Base-by-base conservation (phyloP, 37 sponge, comb jelly and placozoan genomes). In the Cladorhizidae sp. region DNA sequence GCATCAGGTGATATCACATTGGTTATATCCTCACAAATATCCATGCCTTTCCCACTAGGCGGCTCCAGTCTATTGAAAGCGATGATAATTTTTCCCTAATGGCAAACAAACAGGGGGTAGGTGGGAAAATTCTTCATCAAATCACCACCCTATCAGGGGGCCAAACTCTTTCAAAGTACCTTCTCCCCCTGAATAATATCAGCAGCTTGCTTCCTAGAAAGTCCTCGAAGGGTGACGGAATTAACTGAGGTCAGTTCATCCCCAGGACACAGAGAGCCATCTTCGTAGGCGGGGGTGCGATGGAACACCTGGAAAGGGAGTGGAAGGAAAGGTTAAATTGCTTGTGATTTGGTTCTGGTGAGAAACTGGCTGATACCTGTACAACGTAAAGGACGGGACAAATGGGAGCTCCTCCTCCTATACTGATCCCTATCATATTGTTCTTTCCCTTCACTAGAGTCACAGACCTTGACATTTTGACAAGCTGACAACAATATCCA, bases 361-460 rank as follows among this genome's bases (percentile, higher is more conserved):
- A 37, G 25, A 25, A 73, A 28, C 2, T 65, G 12, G 32, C 0
- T 40, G 78, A 31, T 36, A 92, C 91, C 84, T 97, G 98, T 15
- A 97, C 98, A 14, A 97, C 86, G 62, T 97, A 97, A 21, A 97
- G 84, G 2, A 81, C 80, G 21, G 98, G 98, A 63, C 98, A 95
- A 64, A 80, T 86, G 28, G 98, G 98, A 22, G 98, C 91, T 26
- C 98, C 98, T 39, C 98, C 98, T 33, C 98, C 98, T 43, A 97
- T 97, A 36, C 93, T 97, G 82, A 97, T 95, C 14, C 98, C 98
- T 31, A 97, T 88, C 91, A 97, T 90, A 73, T 92, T 92, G 57
- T 94, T 92, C 85, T 94, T 90, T 3, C 92, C 94, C 72, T 95
- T 95, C 72, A 78, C 86, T 50, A 97, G 74, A 11, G 88, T 89